Evolutionary conservation across 1,140 invertebrate genomes (phyloP), one percentile per base, ranked within the genome.

Genomic region (Caenorhabditis latens): DNA sequence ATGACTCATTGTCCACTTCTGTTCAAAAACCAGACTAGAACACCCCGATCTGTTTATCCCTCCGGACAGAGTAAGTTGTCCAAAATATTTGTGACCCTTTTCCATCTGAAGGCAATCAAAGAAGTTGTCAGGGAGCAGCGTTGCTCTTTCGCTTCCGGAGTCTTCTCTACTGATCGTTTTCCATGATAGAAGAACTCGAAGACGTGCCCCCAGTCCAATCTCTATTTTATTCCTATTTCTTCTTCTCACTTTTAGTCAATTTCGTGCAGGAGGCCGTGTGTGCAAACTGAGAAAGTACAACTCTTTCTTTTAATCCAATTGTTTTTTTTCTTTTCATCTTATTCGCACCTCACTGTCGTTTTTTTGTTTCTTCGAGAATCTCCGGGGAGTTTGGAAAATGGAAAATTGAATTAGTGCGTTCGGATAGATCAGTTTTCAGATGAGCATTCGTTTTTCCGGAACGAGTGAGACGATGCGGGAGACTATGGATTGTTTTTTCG

Each of bases 131-230:
- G 40, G 42, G 65, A 63, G 61, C 61, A 32, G 21, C 61, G 61
- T 71, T 71, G 65, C 65, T 71, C 65, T 71, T 71, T 71, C 65
- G 65, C 65, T 71, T 71, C 65, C 65, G 65, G 65, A 43, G 71
- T 24, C 46, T 50, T 50, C 46, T 42, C 21, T 50, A 50, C 46
- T 79, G 71, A 79, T 79, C 71, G 43, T 42, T 24, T 21, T 79
- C 46, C 8, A 79, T 79, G 71, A 79, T 79, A 79, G 43, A 79
- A 48, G 71, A 79, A 71, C 42, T 43, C 9, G 46, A 42, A 48
- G 46, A 32, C 46, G 71, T 48, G 71, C 43, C 43, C 46, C 46
- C 32, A 53, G 46, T 79, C 32, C 46, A 48, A 42, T 50, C 46
- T 50, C 71, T 50, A 46, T 50, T 43, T 32, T 46, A 14, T 32